phyloP scores from a whole-genome alignment of 2,797 vertebrate species.

The Eupleurogrammus muticus region DNA sequence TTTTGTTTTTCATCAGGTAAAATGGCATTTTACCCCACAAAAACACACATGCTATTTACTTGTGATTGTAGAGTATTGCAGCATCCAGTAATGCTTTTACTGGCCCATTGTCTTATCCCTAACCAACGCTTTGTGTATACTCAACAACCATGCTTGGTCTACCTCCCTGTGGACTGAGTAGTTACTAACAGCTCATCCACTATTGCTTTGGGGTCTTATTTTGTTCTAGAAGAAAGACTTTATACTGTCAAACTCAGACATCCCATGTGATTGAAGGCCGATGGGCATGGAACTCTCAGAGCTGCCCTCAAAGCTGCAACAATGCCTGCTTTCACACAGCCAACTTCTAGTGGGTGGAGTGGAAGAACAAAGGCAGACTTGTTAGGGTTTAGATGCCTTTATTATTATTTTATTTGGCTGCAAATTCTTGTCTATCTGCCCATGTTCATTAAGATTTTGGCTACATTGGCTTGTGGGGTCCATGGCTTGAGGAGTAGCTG shows the following conservation, averaged over 20 bases:
- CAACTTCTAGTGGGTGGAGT: slow-evolving; percentile 80
- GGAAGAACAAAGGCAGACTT: slow-evolving; percentile 81
- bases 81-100: slow-evolving; percentile 62
- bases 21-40: slow-evolving; percentile 16
- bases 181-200: slow-evolving; percentile 83
- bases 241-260: slow-evolving; percentile 84
- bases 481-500: slow-evolving; percentile 42
- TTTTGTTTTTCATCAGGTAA: slow-evolving; percentile 14
- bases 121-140: slow-evolving; percentile 77
- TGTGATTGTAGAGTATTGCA: slow-evolving; percentile 43
- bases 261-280: slow-evolving; percentile 84
- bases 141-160: slow-evolving; percentile 71
- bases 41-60: slow-evolving; percentile 30
- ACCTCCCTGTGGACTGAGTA: slow-evolving; percentile 73
- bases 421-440: slow-evolving; percentile 70
- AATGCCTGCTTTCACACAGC: slow-evolving; percentile 72
- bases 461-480: slow-evolving; percentile 50
- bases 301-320: slow-evolving; percentile 83
- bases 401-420: slow-evolving; percentile 82
- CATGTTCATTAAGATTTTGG: slow-evolving; percentile 74
- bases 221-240: slow-evolving; percentile 83
- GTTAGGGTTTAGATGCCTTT: slow-evolving; percentile 81
- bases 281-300: slow-evolving; percentile 85
- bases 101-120: slow-evolving; percentile 75
- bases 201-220: slow-evolving; percentile 84